Conservation (phyloP, 92 coral and sea anemone genomes). For the Pocillopora grandis region DNA sequence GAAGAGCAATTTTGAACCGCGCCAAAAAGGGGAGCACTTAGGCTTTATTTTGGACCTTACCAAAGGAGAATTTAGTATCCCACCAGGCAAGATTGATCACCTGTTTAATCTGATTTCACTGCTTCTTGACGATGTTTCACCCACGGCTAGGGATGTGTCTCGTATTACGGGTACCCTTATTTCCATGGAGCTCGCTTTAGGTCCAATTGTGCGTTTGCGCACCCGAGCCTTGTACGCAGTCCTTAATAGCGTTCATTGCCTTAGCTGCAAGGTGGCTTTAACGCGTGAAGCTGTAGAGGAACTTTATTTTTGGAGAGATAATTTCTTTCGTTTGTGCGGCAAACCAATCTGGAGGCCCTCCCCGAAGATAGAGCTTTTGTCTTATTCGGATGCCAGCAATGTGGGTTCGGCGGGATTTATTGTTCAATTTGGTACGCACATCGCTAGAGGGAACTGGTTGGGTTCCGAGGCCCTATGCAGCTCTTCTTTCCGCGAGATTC, state of each 20-base stretch:
- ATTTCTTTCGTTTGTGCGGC: conserved; percentile 38
- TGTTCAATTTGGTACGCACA: no score
- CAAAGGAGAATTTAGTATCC: neutral
- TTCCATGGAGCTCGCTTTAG: conserved; percentile 28
- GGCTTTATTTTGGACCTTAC: conserved; percentile 35
- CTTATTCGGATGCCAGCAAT: conserved; percentile 73
- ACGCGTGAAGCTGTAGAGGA: conserved; percentile 26
- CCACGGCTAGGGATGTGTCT: conserved; percentile 14
- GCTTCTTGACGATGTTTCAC: neutral
- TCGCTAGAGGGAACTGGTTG: conserved; percentile 31
- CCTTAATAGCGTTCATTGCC: neutral
- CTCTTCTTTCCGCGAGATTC: conserved; percentile 54
- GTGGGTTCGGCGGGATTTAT: conserved; percentile 57
- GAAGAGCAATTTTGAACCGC: conserved; percentile 36
- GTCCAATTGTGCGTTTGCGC: conserved; percentile 20
- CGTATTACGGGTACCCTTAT: conserved; percentile 24
- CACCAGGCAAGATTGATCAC: neutral
- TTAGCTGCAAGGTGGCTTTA: neutral
- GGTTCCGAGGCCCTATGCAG: conserved; percentile 15
- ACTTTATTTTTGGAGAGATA: conserved; percentile 43
- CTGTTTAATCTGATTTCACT: neutral
- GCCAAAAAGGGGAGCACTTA: conserved; percentile 42
- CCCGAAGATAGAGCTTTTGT: conserved; percentile 53
- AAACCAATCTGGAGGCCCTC: conserved; percentile 50
- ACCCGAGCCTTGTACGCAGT: conserved; percentile 15